Evolutionary conservation across 1,140 invertebrate species (phyloP).

Genomic region (Leptinotarsa defecta): DNA sequence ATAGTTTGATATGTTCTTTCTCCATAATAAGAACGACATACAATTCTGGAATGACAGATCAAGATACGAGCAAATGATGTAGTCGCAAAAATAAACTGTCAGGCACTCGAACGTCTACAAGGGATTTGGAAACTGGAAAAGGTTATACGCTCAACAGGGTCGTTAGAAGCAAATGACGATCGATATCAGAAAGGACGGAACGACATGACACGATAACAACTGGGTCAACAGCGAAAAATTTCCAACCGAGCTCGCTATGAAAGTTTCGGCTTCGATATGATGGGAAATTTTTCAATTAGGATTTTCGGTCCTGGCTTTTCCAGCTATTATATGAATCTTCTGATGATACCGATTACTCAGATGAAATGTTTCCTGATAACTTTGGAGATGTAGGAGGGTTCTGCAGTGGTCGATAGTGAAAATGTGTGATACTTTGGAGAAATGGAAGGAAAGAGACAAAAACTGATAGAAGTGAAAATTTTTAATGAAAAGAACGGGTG

Average conservation of each 20-base stretch:
- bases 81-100: background rate
- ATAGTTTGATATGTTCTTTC: too few relatives aligned
- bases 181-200: conserved; percentile 17
- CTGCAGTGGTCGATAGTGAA: too few relatives aligned
- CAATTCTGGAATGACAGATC: too few relatives aligned
- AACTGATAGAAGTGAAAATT: too few relatives aligned
- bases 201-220: conserved; percentile 18
- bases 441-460: too few relatives aligned
- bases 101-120: background rate
- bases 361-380: too few relatives aligned
- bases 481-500: too few relatives aligned
- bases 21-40: too few relatives aligned
- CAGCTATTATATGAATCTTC: too few relatives aligned
- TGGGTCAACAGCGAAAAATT: conserved; percentile 10
- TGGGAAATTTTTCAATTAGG: background rate
- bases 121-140: background rate
- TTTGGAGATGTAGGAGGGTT: too few relatives aligned
- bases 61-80: background rate
- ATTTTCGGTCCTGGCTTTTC: background rate
- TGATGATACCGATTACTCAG: too few relatives aligned
- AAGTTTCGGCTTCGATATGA: background rate
- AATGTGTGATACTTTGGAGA: too few relatives aligned
- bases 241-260: background rate
- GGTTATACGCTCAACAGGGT: conserved; percentile 14
- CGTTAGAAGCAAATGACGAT: conserved; percentile 7